Conservation (phyloP, 2,888 invertebrate genomes). For the Agonopterix alstromeriana region DNA sequence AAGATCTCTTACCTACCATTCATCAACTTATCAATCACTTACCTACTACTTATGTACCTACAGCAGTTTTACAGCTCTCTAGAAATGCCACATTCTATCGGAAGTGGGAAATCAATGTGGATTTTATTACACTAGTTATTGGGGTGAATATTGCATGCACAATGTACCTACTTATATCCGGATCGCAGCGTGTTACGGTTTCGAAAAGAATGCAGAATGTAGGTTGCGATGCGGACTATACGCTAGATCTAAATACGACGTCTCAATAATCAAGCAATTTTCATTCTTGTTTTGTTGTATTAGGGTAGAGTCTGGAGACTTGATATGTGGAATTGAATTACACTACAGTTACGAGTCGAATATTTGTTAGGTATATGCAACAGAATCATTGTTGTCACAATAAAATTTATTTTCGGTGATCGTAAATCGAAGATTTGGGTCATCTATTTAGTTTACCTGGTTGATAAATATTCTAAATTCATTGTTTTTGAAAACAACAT, state of each 20-base stretch:
- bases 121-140: slow-evolving; percentile 55
- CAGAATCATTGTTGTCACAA: slow-evolving; percentile 51
- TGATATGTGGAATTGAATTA: too few species aligned
- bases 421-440: slow-evolving; percentile 28
- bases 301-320: too few species aligned
- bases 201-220: slow-evolving; percentile 76
- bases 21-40: too few species aligned
- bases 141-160: slow-evolving; percentile 58
- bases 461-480: neutral
- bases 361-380: slow-evolving; percentile 61
- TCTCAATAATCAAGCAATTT: too few species aligned
- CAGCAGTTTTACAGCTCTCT: slow-evolving; percentile 59
- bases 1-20: too few species aligned
- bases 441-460: slow-evolving; percentile 7
- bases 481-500: too few species aligned
- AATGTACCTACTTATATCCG: slow-evolving; percentile 43
- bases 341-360: slow-evolving; percentile 60
- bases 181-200: slow-evolving; percentile 74
- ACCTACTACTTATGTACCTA: slow-evolving; percentile 3
- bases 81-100: slow-evolving; percentile 54
- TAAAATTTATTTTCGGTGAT: slow-evolving; percentile 33
- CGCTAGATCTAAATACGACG: neutral
- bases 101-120: slow-evolving; percentile 43
- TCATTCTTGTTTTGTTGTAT: neutral
- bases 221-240: slow-evolving; percentile 63